phyloP scores from a whole-genome alignment of 2,113 vertebrate species.

The Sardina pilchardus region DNA sequence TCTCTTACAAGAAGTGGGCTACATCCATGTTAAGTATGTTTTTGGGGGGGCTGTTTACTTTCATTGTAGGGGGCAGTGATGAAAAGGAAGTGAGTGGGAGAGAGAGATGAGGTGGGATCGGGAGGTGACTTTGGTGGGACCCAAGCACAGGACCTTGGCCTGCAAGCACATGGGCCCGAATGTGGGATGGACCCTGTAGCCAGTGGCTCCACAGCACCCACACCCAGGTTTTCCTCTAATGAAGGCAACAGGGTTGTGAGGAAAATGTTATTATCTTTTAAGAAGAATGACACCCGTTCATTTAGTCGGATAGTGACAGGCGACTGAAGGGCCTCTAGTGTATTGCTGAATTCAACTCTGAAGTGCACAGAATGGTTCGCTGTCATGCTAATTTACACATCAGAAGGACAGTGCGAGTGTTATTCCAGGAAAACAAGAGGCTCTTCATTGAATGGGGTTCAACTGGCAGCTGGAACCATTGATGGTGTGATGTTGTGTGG shows the following conservation, averaged over 20 bases:
- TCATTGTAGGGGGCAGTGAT: too few species aligned
- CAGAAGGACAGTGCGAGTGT: not conserved
- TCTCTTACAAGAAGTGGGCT: too few species aligned
- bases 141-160: too few species aligned
- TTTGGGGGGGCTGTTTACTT: too few species aligned
- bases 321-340: not conserved
- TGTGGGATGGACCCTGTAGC: too few species aligned
- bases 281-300: not conserved
- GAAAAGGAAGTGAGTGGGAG: too few species aligned
- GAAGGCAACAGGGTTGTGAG: not conserved
- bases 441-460: not conserved
- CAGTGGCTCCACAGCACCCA: too few species aligned
- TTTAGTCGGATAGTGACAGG: not conserved
- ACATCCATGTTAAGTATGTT: too few species aligned
- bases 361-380: not conserved
- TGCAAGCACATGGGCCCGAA: too few species aligned
- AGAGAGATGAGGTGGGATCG: too few species aligned
- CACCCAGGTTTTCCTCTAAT: too few species aligned
- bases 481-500: not conserved
- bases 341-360: not conserved
- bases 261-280: not conserved
- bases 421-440: not conserved
- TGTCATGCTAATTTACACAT: not conserved
- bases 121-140: too few species aligned
- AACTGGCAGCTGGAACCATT: not conserved